A percentile compares a stretch with the other conserved stretches of the same genome.
Evolutionary conservation across 2,113 vertebrate species (phyloP).

Genomic region (Serilophus lunatus): DNA sequence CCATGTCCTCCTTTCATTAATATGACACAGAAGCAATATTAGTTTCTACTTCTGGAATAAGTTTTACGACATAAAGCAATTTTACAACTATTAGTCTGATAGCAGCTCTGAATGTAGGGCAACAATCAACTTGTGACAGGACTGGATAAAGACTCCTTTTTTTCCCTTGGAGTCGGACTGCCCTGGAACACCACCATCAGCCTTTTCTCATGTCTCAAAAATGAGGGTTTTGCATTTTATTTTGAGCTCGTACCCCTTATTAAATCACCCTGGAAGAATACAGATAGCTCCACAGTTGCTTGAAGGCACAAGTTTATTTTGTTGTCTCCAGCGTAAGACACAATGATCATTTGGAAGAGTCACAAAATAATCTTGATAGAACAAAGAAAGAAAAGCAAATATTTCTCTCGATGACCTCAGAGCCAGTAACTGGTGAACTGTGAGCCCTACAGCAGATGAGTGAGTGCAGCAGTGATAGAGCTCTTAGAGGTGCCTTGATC

Average conservation of each 20-base stretch:
- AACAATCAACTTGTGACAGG: not conserved
- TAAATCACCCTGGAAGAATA: not conserved
- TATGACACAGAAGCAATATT: not conserved
- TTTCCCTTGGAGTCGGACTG: not conserved
- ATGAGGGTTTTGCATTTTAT: not conserved
- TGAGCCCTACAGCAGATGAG: not conserved
- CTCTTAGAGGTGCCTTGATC: not conserved
- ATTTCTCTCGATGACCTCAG: not conserved
- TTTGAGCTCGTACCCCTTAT: not conserved
- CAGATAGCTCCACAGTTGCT: not conserved
- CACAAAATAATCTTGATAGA: not conserved
- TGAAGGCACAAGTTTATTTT: not conserved
- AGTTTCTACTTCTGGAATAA: not conserved
- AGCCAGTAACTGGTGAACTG: not conserved
- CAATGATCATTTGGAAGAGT: not conserved
- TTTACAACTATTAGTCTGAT: not conserved
- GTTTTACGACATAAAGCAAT: not conserved
- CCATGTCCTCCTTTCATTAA: not conserved
- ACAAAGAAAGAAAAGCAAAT: not conserved
- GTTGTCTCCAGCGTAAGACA: not conserved
- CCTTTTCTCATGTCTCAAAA: not conserved
- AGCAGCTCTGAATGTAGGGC: not conserved
- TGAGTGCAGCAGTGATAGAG: rapidly evolving
- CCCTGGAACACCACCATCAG: not conserved
- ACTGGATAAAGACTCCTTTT: not conserved